phyloP scores from a whole-genome alignment of 1,140 invertebrate genomes.

The Oryctes rhinoceros region DNA sequence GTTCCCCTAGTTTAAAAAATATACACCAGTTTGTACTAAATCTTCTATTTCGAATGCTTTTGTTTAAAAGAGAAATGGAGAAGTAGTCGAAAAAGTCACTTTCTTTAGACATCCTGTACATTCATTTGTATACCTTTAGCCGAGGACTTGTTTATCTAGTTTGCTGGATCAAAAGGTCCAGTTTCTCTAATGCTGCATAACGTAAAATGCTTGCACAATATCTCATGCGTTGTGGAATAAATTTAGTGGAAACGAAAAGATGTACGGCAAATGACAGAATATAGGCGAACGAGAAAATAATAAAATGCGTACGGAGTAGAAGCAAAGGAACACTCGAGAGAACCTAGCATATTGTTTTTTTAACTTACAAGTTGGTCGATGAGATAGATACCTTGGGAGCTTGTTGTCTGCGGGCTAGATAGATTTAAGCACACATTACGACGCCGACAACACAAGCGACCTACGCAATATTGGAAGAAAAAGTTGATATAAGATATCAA shows the following conservation, averaged over 20 bases:
- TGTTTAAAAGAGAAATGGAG: too few species aligned
- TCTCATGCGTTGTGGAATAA: constrained; percentile 20
- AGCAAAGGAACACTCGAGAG: background rate
- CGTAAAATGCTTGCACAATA: background rate
- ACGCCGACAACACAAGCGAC: background rate
- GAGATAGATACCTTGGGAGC: background rate
- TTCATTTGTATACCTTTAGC: too few species aligned
- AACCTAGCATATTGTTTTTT: constrained; percentile 7
- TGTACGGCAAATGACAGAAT: constrained; percentile 6
- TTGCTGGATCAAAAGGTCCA: too few species aligned
- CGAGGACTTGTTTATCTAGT: too few species aligned
- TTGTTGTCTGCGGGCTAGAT: constrained; percentile 5
- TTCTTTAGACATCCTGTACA: too few species aligned
- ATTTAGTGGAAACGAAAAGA: constrained; percentile 29
- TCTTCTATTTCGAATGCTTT: too few species aligned
- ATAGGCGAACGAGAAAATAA: background rate
- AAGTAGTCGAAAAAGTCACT: too few species aligned
- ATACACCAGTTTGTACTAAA: too few species aligned
- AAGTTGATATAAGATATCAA: background rate
- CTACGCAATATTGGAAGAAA: constrained; percentile 7
- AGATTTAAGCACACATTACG: background rate
- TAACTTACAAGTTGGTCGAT: constrained; percentile 26
- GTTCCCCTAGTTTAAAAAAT: too few species aligned
- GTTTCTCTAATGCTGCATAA: background rate
- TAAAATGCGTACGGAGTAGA: background rate